These are phyloP conservation scores for Ploceus nigricollis DNA, from an alignment of 2,113 vertebrate genomes.

Conservation along the genomic window DNA sequence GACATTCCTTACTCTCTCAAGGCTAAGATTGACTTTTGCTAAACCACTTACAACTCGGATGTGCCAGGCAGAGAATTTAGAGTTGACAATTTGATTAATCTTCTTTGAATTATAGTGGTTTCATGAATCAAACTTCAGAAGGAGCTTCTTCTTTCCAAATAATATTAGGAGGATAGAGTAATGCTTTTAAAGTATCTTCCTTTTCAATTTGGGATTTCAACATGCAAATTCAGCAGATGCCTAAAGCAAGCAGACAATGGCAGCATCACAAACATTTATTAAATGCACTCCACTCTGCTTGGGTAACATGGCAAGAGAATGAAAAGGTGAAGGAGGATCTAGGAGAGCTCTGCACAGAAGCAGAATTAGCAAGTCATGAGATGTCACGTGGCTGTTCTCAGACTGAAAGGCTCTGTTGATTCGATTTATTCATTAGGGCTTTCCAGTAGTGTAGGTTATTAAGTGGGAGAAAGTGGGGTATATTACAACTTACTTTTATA, in stretches of 20 bases:
- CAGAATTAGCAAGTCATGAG: constrained; percentile 67
- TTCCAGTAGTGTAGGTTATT: constrained; percentile 6
- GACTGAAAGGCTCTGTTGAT: constrained; percentile 67
- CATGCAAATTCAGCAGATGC: constrained; percentile 57
- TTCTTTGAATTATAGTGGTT: constrained; percentile 33
- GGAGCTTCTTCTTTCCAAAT: constrained; percentile 3
- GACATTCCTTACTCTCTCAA: neutral
- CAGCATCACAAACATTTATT: constrained; percentile 35
- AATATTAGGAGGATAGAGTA: neutral
- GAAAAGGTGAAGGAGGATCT: constrained; percentile 51
- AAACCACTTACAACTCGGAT: constrained; percentile 42
- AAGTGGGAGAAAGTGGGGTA: constrained; percentile 28
- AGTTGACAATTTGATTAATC: constrained; percentile 44
- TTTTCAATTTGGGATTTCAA: constrained; percentile 47
- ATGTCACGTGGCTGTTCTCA: constrained; percentile 46
- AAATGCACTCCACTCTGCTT: constrained; percentile 23
- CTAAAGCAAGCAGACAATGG: constrained; percentile 15
- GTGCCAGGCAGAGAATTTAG: neutral
- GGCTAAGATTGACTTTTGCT: constrained; percentile 34
- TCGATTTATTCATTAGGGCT: constrained; percentile 59
- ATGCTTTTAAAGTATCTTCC: constrained; percentile 43
- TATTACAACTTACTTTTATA: constrained; percentile 29
- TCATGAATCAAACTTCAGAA: constrained; percentile 45
- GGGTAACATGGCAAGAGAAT: constrained; percentile 19
- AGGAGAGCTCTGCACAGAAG: constrained; percentile 28